Percentiles rank a stretch among this genome's conserved stretches.
Evolutionary conservation across 2,888 invertebrate genomes (phyloP).

Genomic region (Dolichomitus sp.): DNA sequence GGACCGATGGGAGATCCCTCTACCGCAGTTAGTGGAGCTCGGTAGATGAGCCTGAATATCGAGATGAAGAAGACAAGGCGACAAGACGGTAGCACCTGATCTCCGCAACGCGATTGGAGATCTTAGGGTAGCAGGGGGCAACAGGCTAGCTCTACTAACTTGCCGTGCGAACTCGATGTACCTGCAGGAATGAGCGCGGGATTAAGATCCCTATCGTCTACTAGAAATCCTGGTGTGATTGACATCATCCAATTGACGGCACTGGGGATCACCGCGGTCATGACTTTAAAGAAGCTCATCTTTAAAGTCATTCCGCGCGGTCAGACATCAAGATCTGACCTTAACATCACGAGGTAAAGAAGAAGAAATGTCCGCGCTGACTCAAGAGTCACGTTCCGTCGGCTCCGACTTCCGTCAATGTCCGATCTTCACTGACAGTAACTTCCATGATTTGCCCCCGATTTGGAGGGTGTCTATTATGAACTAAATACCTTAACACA

Average conservation of each 20-base stretch:
- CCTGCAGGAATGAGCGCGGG: constrained; percentile 70
- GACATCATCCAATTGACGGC: constrained; percentile 70
- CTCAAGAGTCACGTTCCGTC: constrained; percentile 34
- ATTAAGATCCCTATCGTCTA: constrained; percentile 77
- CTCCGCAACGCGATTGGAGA: constrained; percentile 68
- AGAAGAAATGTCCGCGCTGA: not conserved
- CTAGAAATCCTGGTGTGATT: constrained; percentile 68
- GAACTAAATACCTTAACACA: not conserved
- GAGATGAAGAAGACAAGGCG: constrained; percentile 62
- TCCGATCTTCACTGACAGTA: not conserved
- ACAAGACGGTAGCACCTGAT: constrained; percentile 80
- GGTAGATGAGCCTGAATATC: constrained; percentile 1
- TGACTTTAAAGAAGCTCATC: constrained; percentile 31
- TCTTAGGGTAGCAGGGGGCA: constrained; percentile 38
- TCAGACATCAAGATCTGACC: constrained; percentile 61
- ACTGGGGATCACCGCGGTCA: constrained; percentile 12
- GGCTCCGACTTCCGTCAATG: constrained; percentile 7
- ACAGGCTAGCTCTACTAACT: constrained; percentile 28
- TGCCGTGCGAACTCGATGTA: constrained; percentile 66
- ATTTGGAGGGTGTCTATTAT: not conserved
- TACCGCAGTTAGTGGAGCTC: constrained; percentile 5
- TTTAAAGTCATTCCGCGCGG: constrained; percentile 52
- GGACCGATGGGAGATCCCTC: constrained; percentile 30
- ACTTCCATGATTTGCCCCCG: not conserved
- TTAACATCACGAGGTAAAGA: constrained; percentile 39